Base-by-base conservation (phyloP, 2,113 vertebrate genomes). In the Puffinus mauretanicus region DNA sequence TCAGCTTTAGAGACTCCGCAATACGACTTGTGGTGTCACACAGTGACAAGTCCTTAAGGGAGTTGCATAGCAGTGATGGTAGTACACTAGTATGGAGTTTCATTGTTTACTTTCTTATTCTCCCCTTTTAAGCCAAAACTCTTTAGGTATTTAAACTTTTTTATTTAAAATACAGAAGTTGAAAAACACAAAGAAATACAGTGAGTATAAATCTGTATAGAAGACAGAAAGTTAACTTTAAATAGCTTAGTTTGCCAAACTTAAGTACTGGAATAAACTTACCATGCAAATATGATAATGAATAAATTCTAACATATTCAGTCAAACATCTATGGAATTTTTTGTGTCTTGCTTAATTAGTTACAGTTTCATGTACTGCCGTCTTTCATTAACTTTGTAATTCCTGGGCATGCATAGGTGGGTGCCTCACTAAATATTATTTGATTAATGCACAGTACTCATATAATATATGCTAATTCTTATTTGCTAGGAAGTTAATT, bases 391-490 rank as follows among this genome's bases (percentile, higher is more conserved):
- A 96, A 96, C 81, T 92, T 96, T 55, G 80, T 97, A 97, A 96
- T 98, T 97, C 92, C 93, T 93, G 85, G 90, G 83, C 82, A 96
- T 78, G 94, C 88, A 94, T 95, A 96, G 94, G 93, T 95, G 94
- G 84, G 89, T 96, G 94, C 75, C 64, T 97, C 83, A 42, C 81
- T 95, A 96, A 94, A 93, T 96, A 96, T 91, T 95, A 96, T 60
- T 83, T 94, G 81, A 96, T 96, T 97, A 95, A 93, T 32, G 4
- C 54, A 90, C 58, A 55, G 80, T 94, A 55, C 64, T 96, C 92
- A 81, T 62, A 90, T 94, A 97, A 95, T 97, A 85, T 97, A 97
- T 97, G 95, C 88, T 97, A 97, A 97, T 97, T 97, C 92, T 79
- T 80, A 96, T 96, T 97, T 96, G 81, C 94, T 94, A n/a, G 77